phyloP scores from a whole-genome alignment of 2,797 vertebrate genomes.

The Ataeniobius toweri region DNA sequence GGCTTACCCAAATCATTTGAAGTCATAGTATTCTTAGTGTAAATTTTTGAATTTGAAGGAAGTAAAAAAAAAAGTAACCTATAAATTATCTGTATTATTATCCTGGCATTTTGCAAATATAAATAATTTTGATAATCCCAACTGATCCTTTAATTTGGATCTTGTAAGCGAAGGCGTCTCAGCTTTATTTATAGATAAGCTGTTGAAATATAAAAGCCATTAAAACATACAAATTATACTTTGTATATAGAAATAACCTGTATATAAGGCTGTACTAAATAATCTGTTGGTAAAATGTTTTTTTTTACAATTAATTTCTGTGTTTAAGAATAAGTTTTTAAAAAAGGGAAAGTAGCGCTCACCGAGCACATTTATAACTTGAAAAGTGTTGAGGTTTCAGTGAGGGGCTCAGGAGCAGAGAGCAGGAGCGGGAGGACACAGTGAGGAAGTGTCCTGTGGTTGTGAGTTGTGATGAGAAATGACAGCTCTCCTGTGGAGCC shows the following conservation, averaged over 20 bases:
- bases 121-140: background rate
- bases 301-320: background rate
- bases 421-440: constrained; percentile 58
- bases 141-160: background rate
- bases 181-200: background rate
- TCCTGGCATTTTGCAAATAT: background rate
- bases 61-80: background rate
- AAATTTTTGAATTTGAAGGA: background rate
- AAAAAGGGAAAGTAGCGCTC: constrained; percentile 28
- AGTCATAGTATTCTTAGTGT: background rate
- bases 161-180: background rate
- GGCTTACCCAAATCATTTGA: background rate
- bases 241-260: background rate
- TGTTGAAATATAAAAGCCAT: background rate
- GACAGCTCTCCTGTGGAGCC: constrained; percentile 78
- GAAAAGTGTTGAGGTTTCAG: constrained; percentile 57
- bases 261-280: too few species aligned
- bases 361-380: constrained; percentile 56
- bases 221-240: background rate
- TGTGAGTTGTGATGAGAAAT: constrained; percentile 76
- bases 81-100: background rate
- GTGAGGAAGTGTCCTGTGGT: constrained; percentile 74
- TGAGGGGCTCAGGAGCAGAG: constrained; percentile 56
- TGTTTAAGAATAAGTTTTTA: background rate
- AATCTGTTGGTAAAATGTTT: background rate